Percentiles rank a stretch among this genome's conserved stretches.
Conservation (phyloP, 2,888 invertebrate species). For the Lapara coniferarum region DNA sequence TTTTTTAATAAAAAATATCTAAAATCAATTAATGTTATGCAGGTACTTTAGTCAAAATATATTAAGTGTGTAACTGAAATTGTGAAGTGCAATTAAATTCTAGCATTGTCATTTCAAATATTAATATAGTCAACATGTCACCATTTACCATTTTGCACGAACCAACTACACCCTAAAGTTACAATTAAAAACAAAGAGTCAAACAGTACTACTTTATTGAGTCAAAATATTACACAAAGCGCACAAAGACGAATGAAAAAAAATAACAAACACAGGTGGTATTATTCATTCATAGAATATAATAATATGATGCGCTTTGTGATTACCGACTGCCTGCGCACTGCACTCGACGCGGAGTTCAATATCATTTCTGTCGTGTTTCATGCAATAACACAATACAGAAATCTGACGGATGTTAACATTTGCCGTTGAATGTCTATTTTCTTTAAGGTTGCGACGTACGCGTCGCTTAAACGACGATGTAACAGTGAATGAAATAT, state of each 20-base stretch:
- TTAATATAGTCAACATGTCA: conserved; percentile 14
- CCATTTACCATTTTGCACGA: conserved; percentile 11
- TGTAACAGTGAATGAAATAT: background rate
- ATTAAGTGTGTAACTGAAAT: background rate
- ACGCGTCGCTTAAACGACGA: background rate
- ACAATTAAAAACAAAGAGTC: conserved; percentile 17
- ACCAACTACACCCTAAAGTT: conserved; percentile 9
- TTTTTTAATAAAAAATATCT: background rate
- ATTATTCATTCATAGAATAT: background rate
- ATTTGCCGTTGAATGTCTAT: background rate
- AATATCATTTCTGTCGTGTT: background rate
- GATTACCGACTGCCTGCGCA: background rate
- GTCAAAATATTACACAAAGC: conserved; percentile 14
- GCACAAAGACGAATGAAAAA: background rate
- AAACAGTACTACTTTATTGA: conserved; percentile 17
- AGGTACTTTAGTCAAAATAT: background rate
- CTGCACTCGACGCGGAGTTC: background rate
- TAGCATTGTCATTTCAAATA: conserved; percentile 11
- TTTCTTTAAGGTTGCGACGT: background rate
- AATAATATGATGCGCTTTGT: background rate
- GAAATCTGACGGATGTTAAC: background rate
- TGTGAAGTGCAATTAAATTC: background rate
- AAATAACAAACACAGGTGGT: background rate
- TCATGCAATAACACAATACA: background rate
- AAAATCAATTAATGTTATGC: background rate